Evolutionary conservation across 2,888 invertebrate species (phyloP).

Genomic region (Neocrepidodera transversa): DNA sequence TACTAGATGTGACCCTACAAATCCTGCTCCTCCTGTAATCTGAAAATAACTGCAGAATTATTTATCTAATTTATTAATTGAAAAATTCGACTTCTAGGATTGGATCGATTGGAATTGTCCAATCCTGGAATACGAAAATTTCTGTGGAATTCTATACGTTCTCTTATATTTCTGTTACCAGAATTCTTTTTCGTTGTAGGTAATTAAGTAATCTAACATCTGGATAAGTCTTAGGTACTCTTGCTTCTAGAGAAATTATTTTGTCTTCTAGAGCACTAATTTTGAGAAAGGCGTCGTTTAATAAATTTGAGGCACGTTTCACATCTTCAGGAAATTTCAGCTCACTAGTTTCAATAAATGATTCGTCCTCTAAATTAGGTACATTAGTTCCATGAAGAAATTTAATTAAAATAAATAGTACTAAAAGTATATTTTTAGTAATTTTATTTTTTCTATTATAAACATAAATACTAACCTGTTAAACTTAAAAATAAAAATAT

Average conservation of each 20-base stretch:
- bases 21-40: conserved; percentile 96
- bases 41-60: conserved; percentile 54
- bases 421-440: conserved; percentile 28
- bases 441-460: not conserved
- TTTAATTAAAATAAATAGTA: conserved; percentile 35
- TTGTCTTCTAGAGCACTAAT: conserved; percentile 76
- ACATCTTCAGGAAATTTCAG: conserved; percentile 46
- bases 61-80: not conserved
- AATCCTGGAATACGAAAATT: no score
- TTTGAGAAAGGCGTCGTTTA: conserved; percentile 69
- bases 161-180: conserved; percentile 65
- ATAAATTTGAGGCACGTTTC: conserved; percentile 42
- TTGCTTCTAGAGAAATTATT: conserved; percentile 73
- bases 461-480: conserved; percentile 28
- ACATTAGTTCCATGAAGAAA: conserved; percentile 52
- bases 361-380: conserved; percentile 36
- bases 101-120: no score
- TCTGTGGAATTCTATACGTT: no score
- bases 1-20: conserved; percentile 98
- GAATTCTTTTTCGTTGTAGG: conserved; percentile 88
- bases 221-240: conserved; percentile 84
- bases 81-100: no score
- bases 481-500: conserved; percentile 25
- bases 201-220: conserved; percentile 92
- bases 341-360: conserved; percentile 31